A percentile compares a stretch with the other conserved stretches of the same genome.
Conservation (phyloP, 2,888 invertebrate genomes). For the Poecilobothrus nobilitatus region DNA sequence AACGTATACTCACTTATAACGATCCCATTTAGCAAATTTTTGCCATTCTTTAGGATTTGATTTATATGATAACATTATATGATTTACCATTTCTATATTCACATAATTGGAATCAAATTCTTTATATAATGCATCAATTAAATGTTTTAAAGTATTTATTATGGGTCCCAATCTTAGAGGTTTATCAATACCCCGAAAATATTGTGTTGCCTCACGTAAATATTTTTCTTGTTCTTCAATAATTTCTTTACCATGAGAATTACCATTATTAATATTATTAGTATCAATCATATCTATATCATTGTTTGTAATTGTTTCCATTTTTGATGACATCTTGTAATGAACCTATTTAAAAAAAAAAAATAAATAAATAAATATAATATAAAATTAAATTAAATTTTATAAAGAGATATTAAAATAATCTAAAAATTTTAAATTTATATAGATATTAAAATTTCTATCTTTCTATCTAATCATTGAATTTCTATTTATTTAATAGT, state of each 20-base stretch:
- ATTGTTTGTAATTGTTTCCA: slow-evolving; percentile 24
- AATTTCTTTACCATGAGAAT: slow-evolving; percentile 23
- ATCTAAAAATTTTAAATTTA: no score
- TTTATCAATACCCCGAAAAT: slow-evolving; percentile 41
- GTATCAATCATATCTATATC: background rate
- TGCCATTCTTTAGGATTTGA: slow-evolving; percentile 87
- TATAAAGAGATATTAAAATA: no score
- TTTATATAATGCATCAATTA: slow-evolving; percentile 61
- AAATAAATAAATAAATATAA: no score
- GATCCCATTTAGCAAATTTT: slow-evolving; percentile 89
- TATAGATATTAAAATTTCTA: no score
- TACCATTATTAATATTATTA: background rate
- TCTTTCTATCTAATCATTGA: no score
- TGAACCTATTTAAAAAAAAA: slow-evolving; percentile 28
- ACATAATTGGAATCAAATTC: slow-evolving; percentile 75
- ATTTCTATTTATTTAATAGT: no score
- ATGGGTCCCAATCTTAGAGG: slow-evolving; percentile 39
- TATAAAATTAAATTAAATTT: no score
- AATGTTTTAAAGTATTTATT: slow-evolving; percentile 49
- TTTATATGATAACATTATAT: slow-evolving; percentile 67
- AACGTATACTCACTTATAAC: slow-evolving; percentile 64
- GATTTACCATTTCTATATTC: slow-evolving; percentile 83
- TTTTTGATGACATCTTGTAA: slow-evolving; percentile 35
- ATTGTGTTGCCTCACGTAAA: slow-evolving; percentile 38
- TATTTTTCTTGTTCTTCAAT: slow-evolving; percentile 35